Evolutionary conservation across 2,113 vertebrate genomes (phyloP), one percentile per base, ranked within the genome.

Genomic region (Procavia capensis): DNA sequence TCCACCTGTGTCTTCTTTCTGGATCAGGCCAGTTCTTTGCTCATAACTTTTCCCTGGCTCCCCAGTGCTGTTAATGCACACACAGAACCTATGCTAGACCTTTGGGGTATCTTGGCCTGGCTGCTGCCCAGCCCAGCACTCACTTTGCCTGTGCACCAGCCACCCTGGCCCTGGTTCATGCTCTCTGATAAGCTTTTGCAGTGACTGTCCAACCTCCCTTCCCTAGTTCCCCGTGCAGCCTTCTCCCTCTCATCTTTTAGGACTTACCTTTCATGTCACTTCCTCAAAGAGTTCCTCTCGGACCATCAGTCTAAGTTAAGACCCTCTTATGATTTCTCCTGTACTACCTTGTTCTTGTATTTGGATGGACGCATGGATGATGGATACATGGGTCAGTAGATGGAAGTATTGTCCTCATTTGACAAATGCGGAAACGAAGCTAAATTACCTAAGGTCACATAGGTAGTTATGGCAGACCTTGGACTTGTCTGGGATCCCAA

Each of bases 201-300:
- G 34, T n/a, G 45, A 27, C 50, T 47, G 34, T 17, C 57, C 17
- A 47, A 27, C 88, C 54, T 9, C 25, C 25, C 17, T 39, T 3
- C 31, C 36, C 24, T 9, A 9, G 11, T 36, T 25, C 47, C 41
- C 31, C 54, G 13, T 31, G 68, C 0, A 0, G 24, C 47, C 41
- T 57, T 43, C 61, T 85, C 25, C 17, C 59, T 0, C 41, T 50
- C 27, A 41, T 4, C 54, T 29, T 43, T 9, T 29, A 36, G 63
- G 29, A 36, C 45, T 79, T 17, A 0, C 39, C 45, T 50, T 41
- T 75, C 29, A 22, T 81, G 39, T 27, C 57, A 10, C 6, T 1
- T 68, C 24, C 47, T 94, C 74, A 39, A 20, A 36, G 50, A 45
- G 45, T 34, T 39, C 45, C 36, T 45, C n/a, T 50, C 64, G 13